These are phyloP conservation scores for Drosophila fungiperda DNA, from an alignment of 2,888 invertebrate genomes.

Conservation along the genomic window DNA sequence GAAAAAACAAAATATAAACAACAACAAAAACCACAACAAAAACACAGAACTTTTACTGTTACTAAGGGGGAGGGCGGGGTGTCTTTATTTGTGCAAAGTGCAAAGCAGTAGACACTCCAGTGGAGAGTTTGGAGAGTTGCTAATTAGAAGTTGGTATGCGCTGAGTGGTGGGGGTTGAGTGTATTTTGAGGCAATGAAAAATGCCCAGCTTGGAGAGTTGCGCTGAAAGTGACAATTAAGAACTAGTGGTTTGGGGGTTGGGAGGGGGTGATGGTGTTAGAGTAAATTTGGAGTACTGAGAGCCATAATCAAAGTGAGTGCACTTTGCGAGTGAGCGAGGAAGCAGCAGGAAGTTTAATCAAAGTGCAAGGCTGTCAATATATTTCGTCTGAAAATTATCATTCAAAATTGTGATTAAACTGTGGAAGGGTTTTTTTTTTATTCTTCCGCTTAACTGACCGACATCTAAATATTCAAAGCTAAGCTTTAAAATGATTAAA, in stretches of 20 bases:
- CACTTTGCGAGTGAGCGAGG: neutral
- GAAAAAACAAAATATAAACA: conserved; percentile 20
- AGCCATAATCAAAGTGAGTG: conserved; percentile 1
- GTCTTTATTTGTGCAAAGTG: neutral
- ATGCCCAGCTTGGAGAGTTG: neutral
- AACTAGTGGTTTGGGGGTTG: too few relatives aligned
- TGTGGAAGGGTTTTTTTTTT: neutral
- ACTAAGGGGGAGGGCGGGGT: neutral
- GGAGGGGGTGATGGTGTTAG: neutral
- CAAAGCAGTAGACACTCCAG: conserved; percentile 3
- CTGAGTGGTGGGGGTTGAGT: neutral
- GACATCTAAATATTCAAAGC: neutral
- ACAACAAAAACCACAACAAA: conserved; percentile 17
- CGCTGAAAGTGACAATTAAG: neutral
- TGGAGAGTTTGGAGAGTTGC: conserved; percentile 18
- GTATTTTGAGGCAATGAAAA: neutral
- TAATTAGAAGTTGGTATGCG: neutral
- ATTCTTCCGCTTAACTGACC: neutral
- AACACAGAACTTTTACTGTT: conserved; percentile 5
- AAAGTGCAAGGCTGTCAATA: conserved; percentile 1
- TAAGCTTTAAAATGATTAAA: neutral
- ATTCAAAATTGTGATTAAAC: neutral
- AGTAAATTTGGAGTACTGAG: neutral
- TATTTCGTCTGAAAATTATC: neutral
- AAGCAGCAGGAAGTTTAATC: neutral